These are phyloP conservation scores for Dicrostonyx torquatus DNA, from an alignment of 2,797 vertebrate species.

Conservation along the genomic window DNA sequence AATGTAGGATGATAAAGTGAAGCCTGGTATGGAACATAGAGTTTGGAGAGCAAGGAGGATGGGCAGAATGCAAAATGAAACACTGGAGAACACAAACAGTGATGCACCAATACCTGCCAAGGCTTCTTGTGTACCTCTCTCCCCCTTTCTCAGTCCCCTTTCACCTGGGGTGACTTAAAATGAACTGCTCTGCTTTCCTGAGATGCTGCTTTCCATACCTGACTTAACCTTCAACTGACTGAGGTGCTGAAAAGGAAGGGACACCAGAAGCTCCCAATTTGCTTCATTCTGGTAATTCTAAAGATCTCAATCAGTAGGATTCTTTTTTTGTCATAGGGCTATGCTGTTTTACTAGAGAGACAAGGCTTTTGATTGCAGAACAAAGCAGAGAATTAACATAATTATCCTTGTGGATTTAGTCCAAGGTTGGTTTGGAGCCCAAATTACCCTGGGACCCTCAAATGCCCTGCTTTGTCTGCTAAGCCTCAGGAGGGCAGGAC, in stretches of 20 bases:
- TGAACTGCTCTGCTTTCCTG: not conserved
- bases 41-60: not conserved
- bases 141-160: not conserved
- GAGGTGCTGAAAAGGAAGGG: slow-evolving; percentile 11
- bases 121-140: not conserved
- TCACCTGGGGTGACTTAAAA: slow-evolving; percentile 15
- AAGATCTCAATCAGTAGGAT: slow-evolving; percentile 44
- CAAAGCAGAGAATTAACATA: slow-evolving; percentile 67
- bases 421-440: slow-evolving; percentile 60
- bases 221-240: slow-evolving; percentile 54
- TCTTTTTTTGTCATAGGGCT: slow-evolving; percentile 25
- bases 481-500: slow-evolving; percentile 19
- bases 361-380: slow-evolving; percentile 71
- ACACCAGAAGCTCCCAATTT: slow-evolving; percentile 42
- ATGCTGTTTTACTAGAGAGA: slow-evolving; percentile 65
- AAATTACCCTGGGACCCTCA: slow-evolving; percentile 55
- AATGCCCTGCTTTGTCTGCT: slow-evolving; percentile 43
- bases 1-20: not conserved
- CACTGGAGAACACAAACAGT: not conserved
- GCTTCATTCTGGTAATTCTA: slow-evolving; percentile 53
- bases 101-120: not conserved
- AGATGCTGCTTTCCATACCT: slow-evolving; percentile 24
- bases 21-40: not conserved
- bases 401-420: slow-evolving; percentile 70
- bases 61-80: not conserved